Conservation (phyloP, 2,113 vertebrate genomes). For the Sterrhoptilus dennistouni region DNA sequence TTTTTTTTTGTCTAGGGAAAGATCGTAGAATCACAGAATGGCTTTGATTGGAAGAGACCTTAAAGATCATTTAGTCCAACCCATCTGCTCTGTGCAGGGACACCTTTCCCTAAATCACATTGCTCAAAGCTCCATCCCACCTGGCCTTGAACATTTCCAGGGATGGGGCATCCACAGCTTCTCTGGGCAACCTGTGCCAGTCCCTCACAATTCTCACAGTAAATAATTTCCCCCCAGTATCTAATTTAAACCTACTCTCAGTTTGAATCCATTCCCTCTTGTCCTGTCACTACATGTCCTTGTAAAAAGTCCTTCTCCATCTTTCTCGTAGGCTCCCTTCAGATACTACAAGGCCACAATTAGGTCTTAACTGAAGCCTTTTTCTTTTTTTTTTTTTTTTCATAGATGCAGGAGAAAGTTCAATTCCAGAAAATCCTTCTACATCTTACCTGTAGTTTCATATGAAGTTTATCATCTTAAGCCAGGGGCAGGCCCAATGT, state of each 20-base stretch:
- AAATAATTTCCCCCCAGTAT: background rate
- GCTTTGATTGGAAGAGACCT: background rate
- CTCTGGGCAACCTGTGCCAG: background rate
- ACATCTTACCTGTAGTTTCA: background rate
- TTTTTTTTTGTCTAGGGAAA: background rate
- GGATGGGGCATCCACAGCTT: background rate
- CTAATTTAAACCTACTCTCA: background rate
- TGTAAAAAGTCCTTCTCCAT: background rate
- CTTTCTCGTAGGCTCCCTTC: background rate
- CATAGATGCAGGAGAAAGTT: background rate
- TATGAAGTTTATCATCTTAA: background rate
- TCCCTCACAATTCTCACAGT: background rate
- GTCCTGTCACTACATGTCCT: background rate
- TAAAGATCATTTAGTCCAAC: background rate
- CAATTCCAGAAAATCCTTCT: background rate
- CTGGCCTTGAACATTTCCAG: background rate
- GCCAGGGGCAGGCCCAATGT: accelerated
- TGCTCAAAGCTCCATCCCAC: background rate
- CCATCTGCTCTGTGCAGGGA: background rate
- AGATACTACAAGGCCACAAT: background rate
- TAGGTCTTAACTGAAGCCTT: background rate
- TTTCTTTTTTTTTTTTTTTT: background rate
- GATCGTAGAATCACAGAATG: background rate
- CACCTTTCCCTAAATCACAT: background rate
- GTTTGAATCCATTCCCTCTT: background rate